Percentiles rank a stretch among this genome's conserved stretches.
Conservation (phyloP, 1,140 invertebrate genomes). For the Neodiprion virginianus region DNA sequence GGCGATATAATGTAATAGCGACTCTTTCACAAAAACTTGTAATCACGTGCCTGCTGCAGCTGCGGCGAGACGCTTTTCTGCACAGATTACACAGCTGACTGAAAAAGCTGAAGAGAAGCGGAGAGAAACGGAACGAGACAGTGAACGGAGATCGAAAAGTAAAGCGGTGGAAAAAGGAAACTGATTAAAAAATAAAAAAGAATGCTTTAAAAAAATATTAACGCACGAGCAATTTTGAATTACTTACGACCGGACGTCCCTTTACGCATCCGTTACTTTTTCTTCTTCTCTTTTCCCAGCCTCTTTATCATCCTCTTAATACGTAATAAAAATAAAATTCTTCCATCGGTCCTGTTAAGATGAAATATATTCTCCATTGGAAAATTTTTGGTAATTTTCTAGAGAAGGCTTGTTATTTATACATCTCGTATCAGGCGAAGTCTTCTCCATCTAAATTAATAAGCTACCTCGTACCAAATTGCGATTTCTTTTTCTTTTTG, state of each 20-base stretch:
- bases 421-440: not conserved
- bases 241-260: not conserved
- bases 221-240: not conserved
- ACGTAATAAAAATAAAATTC: not conserved
- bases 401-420: not conserved
- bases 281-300: not conserved
- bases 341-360: too few relatives aligned
- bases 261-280: not conserved
- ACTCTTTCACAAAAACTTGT: too few relatives aligned
- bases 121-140: not conserved
- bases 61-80: too few relatives aligned
- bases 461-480: not conserved
- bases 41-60: too few relatives aligned
- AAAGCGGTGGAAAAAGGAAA: not conserved
- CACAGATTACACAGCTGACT: not conserved
- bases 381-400: not conserved
- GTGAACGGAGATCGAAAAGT: constrained; percentile 2
- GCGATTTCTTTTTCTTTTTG: not conserved
- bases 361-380: too few relatives aligned
- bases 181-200: not conserved
- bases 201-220: not conserved
- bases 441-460: not conserved
- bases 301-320: not conserved
- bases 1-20: too few relatives aligned
- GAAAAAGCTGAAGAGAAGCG: not conserved